Evolutionary conservation across 2,113 vertebrate genomes (phyloP).

Genomic region (Catharus bicknelli): DNA sequence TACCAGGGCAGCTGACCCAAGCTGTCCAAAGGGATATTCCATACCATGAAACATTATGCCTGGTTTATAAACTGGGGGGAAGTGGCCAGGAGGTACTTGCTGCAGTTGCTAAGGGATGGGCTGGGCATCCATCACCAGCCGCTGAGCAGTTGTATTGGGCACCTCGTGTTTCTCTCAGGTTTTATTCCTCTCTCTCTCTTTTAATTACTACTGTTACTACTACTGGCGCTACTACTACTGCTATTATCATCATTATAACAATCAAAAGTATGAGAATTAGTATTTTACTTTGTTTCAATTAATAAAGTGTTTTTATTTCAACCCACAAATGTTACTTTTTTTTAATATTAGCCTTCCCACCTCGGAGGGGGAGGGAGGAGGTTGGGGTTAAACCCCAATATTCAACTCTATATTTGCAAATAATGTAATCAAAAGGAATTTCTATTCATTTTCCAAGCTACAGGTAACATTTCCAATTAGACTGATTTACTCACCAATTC

Average conservation of each 20-base stretch:
- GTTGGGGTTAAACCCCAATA: not conserved
- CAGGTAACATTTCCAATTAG: not conserved
- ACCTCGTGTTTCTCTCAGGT: not conserved
- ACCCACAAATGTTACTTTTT: not conserved
- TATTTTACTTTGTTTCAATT: not conserved
- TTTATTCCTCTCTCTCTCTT: not conserved
- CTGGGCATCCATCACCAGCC: not conserved
- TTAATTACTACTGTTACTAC: not conserved
- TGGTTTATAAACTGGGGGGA: not conserved
- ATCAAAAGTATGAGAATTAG: not conserved
- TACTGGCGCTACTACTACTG: no score
- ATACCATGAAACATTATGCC: not conserved
- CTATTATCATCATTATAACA: not conserved
- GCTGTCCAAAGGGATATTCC: not conserved
- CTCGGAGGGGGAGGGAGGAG: accelerated
- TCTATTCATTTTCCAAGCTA: not conserved
- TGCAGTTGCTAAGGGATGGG: not conserved
- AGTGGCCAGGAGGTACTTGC: not conserved
- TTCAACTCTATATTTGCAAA: not conserved
- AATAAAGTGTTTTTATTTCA: not conserved
- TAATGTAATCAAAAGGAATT: not conserved
- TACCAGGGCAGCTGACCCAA: not conserved
- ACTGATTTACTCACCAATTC: constrained; percentile 78
- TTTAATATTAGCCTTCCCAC: not conserved
- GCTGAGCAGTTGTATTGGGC: not conserved